Evolutionary conservation across 2,113 vertebrate genomes (phyloP).

Genomic region (Erpornis zantholeuca): DNA sequence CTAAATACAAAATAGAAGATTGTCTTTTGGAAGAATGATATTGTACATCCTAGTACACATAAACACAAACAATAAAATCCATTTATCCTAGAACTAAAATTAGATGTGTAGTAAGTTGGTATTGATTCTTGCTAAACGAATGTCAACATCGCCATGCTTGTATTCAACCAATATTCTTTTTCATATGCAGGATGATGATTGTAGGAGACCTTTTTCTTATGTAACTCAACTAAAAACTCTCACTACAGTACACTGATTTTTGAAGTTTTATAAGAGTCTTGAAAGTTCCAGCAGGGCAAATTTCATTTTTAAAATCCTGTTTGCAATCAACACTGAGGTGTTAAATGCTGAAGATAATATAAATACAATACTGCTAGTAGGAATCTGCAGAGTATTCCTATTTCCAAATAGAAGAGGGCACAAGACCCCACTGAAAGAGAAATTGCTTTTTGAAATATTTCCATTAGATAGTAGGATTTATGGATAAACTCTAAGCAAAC

Average conservation of each 20-base stretch:
- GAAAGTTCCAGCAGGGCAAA: not conserved
- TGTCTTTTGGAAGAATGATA: not conserved
- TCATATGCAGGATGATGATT: not conserved
- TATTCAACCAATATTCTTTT: not conserved
- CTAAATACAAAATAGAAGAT: not conserved
- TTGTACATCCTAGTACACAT: not conserved
- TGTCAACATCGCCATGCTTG: not conserved
- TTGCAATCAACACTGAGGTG: not conserved
- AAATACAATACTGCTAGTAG: not conserved
- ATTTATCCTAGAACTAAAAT: not conserved
- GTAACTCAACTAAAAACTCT: not conserved
- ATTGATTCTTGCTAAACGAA: slow-evolving; percentile 15
- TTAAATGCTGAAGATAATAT: not conserved
- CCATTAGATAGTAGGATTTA: not conserved
- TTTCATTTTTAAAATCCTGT: not conserved
- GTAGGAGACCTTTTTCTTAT: not conserved
- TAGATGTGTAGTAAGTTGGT: not conserved
- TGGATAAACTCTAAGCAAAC: not conserved
- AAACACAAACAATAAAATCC: not conserved
- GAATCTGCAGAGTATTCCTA: not conserved
- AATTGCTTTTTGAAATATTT: not conserved
- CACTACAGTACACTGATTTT: not conserved
- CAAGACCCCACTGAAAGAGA: not conserved
- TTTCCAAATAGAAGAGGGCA: not conserved
- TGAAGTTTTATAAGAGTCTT: not conserved